Evolutionary conservation across 2,113 vertebrate species (phyloP).

Genomic region (Lipophrys pholis): DNA sequence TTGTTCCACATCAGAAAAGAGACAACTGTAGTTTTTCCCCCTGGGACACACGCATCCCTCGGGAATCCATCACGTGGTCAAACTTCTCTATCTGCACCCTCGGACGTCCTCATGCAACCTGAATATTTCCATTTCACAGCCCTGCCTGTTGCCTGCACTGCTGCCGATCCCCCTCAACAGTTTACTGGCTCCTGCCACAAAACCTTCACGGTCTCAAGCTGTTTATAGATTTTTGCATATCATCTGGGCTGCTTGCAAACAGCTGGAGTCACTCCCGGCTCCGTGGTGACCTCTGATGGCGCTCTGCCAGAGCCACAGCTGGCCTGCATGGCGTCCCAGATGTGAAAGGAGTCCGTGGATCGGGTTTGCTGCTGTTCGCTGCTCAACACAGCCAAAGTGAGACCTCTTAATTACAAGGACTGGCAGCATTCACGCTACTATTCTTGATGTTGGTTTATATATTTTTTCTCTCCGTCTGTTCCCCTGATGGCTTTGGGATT

Average conservation of each 20-base stretch:
- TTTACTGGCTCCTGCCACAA: constrained; percentile 54
- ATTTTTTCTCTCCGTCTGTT: constrained; percentile 13
- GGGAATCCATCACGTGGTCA: not conserved
- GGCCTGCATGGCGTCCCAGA: constrained; percentile 56
- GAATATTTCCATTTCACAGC: constrained; percentile 39
- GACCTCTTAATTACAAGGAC: constrained; percentile 26
- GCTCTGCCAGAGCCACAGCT: constrained; percentile 64
- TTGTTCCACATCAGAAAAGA: not conserved
- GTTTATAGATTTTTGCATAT: constrained; percentile 58
- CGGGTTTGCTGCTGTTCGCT: constrained; percentile 19
- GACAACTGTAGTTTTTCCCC: not conserved
- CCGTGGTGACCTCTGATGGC: constrained; percentile 66
- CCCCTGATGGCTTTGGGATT: constrained; percentile 4
- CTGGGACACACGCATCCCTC: not conserved
- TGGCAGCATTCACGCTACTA: constrained; percentile 13
- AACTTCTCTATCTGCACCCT: not conserved
- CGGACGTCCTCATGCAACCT: constrained; percentile 7
- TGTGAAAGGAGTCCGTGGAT: constrained; percentile 43
- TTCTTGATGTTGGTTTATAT: not conserved
- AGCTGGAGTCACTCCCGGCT: constrained; percentile 62
- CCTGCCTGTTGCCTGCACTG: not conserved
- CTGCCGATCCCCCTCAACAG: constrained; percentile 34
- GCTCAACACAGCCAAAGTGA: constrained; percentile 20
- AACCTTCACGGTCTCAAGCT: constrained; percentile 52
- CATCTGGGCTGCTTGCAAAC: constrained; percentile 50